Evolutionary conservation across 2,797 vertebrate species (phyloP).

Genomic region (Micrastur ruficollis): DNA sequence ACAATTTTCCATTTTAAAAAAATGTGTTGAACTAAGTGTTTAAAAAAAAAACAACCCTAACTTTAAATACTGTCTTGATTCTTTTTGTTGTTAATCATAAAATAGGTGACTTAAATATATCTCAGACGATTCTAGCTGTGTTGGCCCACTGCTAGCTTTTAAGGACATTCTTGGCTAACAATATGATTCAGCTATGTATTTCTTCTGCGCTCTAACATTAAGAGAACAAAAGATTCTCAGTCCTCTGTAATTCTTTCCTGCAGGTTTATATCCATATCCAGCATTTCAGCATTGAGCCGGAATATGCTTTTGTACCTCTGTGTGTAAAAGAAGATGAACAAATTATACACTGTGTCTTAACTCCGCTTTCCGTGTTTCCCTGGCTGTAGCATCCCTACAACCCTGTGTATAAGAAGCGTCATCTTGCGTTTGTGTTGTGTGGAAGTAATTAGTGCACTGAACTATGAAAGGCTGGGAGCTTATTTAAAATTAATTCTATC

Average conservation of each 20-base stretch:
- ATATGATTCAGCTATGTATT: neutral
- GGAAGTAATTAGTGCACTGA: constrained; percentile 54
- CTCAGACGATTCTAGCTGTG: neutral
- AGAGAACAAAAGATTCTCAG: neutral
- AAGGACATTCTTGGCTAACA: neutral
- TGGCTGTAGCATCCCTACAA: neutral
- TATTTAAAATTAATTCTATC: constrained; percentile 60
- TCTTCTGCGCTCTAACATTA: neutral
- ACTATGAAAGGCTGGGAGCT: constrained; percentile 37
- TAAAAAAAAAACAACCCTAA: neutral
- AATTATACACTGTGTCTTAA: neutral
- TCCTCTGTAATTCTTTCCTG: neutral
- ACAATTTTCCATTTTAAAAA: neutral
- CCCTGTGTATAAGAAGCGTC: neutral
- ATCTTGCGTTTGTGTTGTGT: neutral
- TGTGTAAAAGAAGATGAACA: neutral
- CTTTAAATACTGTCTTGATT: neutral
- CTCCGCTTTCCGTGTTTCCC: neutral
- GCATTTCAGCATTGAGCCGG: neutral
- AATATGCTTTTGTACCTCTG: neutral
- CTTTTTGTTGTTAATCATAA: neutral
- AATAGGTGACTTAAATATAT: neutral
- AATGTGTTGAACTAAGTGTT: neutral
- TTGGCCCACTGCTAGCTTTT: neutral
- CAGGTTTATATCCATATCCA: neutral